Percentiles rank a stretch among this genome's conserved stretches.
phyloP scores from a whole-genome alignment of 2,797 vertebrate genomes.

The Danio choprae region DNA sequence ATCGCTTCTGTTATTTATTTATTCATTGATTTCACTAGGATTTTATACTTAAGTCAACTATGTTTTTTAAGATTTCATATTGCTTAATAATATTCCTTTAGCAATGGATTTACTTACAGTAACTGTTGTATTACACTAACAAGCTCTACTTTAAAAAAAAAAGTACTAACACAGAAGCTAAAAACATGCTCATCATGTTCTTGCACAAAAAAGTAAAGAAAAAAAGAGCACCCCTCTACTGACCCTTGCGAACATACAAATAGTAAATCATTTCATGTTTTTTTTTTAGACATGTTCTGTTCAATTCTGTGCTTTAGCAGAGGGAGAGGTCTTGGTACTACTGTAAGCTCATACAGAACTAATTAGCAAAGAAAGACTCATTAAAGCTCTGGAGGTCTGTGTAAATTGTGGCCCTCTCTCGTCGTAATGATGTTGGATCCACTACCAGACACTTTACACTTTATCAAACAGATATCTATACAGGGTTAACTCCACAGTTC shows the following conservation, averaged over 20 bases:
- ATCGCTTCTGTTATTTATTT: neutral
- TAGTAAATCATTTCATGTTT: neutral
- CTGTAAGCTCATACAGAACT: slow-evolving; percentile 58
- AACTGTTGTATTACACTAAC: neutral
- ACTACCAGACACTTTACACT: slow-evolving; percentile 58
- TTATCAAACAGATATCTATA: slow-evolving; percentile 66
- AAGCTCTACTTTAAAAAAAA: neutral
- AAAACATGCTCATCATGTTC: neutral
- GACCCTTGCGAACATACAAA: neutral
- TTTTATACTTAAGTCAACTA: neutral
- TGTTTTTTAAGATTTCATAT: neutral
- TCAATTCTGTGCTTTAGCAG: slow-evolving; percentile 35
- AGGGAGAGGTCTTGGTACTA: slow-evolving; percentile 28
- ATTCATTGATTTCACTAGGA: neutral
- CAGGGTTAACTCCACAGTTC: slow-evolving; percentile 71
- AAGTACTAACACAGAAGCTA: neutral
- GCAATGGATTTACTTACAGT: neutral
- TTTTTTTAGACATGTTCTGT: slow-evolving; percentile 1
- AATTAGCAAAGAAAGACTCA: slow-evolving; percentile 77
- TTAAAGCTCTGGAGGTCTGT: slow-evolving; percentile 69
- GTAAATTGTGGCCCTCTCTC: slow-evolving; percentile 73
- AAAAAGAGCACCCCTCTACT: too few relatives aligned
- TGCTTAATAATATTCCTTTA: neutral
- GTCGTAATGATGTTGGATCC: slow-evolving; percentile 78
- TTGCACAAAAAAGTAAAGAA: too few relatives aligned